Conservation (phyloP, 2,113 vertebrate species). For the Rhea pennata region DNA sequence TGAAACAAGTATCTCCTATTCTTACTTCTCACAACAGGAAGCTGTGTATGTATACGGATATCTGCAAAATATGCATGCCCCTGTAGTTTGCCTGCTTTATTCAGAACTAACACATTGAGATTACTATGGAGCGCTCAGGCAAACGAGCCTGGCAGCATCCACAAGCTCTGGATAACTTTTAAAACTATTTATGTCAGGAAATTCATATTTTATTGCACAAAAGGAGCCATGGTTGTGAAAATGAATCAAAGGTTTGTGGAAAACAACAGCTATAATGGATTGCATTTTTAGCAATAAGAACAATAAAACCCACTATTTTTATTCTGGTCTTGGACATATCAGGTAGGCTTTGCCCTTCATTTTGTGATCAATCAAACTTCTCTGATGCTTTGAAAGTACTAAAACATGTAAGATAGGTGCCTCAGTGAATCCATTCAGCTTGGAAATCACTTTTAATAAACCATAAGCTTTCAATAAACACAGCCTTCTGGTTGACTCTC, state of each 20-base stretch:
- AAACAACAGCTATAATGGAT: not conserved
- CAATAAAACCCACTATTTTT: not conserved
- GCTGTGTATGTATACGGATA: too few relatives aligned
- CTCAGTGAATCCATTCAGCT: not conserved
- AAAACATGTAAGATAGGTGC: not conserved
- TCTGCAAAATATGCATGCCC: not conserved
- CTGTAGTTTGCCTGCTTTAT: not conserved
- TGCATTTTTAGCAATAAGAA: not conserved
- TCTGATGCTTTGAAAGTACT: not conserved
- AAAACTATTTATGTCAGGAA: not conserved
- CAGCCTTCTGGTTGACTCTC: not conserved
- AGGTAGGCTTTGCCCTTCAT: not conserved
- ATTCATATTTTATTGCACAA: not conserved
- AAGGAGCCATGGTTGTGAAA: not conserved
- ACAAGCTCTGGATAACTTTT: not conserved
- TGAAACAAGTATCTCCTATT: constrained; percentile 8
- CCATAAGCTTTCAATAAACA: not conserved
- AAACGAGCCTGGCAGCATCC: not conserved
- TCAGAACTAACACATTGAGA: not conserved
- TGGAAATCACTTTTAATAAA: not conserved
- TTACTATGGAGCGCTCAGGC: not conserved
- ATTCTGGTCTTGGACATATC: not conserved
- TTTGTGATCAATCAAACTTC: not conserved
- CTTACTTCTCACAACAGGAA: not conserved
- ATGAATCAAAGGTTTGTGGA: not conserved